Evolutionary conservation across 2,113 vertebrate species (phyloP), one percentile per base, ranked within the genome.

Genomic region (Hemichromis elongatus): DNA sequence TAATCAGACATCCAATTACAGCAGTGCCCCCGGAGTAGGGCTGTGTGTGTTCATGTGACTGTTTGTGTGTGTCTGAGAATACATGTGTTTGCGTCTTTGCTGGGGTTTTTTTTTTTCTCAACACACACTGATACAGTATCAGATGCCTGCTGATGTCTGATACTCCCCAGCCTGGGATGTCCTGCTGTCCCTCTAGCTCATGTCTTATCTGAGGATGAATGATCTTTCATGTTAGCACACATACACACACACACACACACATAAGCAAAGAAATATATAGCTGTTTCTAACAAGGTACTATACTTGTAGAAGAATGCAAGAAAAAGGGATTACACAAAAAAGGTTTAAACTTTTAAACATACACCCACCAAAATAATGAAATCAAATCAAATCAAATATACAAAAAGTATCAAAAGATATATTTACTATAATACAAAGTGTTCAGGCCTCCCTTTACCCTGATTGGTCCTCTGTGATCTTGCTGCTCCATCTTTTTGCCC

Each of bases 1-100:
- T 92, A 92, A 95, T 95, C 93, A 94, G 84, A 93, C 91, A 91
- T 95, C 93, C 93, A 93, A 95, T 94, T 94, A 94, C 89, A 90
- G 88, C 83, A 77, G 77, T 86, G 83, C 68, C 89, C 89, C 87
- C 66, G 77, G 83, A 89, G 73, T 24, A 16, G 19, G 73, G 77
- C 37, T 79, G 1, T 52, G 81, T 77, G 52, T 4, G 28, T 57
- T 42, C 4, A 11, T 57, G 77, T 37, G 77, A 35, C 52, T 75
- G 45, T 61, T 63, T 63, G 19, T 45, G 56, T 79, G 52, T 55
- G 13, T n/a, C 35, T 68, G 78, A 52, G 37, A 21, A 35, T 75
- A 59, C 47, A 52, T 66, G 77, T 26, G 70, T 24, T 75, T 21
- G 88, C 12, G 11, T 30, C 52, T 14, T 28, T 59, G 40, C 73